Conservation (phyloP, 2,888 invertebrate species). For the Tipula helvola region DNA sequence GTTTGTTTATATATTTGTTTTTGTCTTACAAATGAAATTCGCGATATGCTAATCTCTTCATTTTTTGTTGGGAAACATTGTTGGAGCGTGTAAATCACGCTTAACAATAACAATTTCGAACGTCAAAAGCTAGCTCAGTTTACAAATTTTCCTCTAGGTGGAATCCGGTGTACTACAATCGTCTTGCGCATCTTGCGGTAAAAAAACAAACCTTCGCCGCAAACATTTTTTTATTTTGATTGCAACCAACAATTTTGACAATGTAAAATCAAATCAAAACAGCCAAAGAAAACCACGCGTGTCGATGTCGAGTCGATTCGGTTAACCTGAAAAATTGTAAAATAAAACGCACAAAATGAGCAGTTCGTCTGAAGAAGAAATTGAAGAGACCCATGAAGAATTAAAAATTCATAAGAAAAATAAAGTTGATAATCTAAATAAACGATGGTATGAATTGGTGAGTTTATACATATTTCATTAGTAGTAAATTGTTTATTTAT, state of each 20-base stretch:
- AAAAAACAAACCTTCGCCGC: too few species aligned
- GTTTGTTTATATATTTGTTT: too few species aligned
- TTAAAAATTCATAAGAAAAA: slow-evolving; percentile 15
- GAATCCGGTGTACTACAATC: too few species aligned
- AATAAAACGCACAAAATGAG: background rate
- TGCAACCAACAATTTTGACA: background rate
- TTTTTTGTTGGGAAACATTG: too few species aligned
- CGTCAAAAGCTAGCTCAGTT: too few species aligned
- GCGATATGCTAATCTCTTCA: too few species aligned
- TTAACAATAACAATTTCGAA: too few species aligned
- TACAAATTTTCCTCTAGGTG: too few species aligned
- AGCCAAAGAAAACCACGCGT: background rate
- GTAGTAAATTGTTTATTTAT: too few species aligned
- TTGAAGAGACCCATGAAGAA: background rate
- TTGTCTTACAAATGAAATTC: too few species aligned
- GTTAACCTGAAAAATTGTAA: background rate
- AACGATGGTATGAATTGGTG: slow-evolving; percentile 33
- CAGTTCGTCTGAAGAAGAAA: background rate
- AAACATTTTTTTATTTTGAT: background rate
- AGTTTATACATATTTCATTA: slow-evolving; percentile 15
- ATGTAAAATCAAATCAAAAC: background rate
- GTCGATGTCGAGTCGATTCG: background rate
- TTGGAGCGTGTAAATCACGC: too few species aligned
- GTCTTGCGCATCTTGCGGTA: too few species aligned
- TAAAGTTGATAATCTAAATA: slow-evolving; percentile 21